Base-by-base conservation (phyloP, 2,797 vertebrate species). In the Galaxias olidus region DNA sequence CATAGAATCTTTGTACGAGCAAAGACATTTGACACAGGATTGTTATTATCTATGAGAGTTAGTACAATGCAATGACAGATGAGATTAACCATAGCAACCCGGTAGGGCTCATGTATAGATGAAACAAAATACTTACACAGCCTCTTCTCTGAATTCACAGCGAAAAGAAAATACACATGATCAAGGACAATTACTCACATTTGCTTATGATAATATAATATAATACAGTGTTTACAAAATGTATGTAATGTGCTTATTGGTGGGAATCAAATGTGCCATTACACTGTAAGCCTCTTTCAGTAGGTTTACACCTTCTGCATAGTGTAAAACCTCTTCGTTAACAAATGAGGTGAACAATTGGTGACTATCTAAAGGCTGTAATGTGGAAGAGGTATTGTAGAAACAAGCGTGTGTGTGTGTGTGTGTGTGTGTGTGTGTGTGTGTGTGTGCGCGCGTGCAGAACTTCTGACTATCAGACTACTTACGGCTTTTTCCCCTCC, bases 401-500 rank as follows among this genome's bases (percentile, higher is more conserved):
- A 30, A 30, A 30, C 9, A 42, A 4, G 40, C n/a, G 12, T 12
- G 14, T 43, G n/a, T 14, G 41, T 41, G 55, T 11, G 46, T 48
- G 11, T 12, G 40, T 57, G 13, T 10, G 14, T 9, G 43, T 11
- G 19, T 11, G 13, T 12, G 13, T 1, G 45, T 14, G 10, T 49
- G 19, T 8, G 10, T 12, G 49, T 43, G 41, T 18, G 40, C 9
- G 61, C 13, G 41, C 20, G 50, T 54, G 52, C 17, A 42, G 10
- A 51, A 44, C 10, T 40, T 11, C 11, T 47, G 49, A 4, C 19
- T 50, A 18, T 61, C 18, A 9, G 60, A 42, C 13, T 54, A 90
- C 92, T 91, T 83, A 98, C 97, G 94, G 91, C 86, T 98, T 98
- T 84, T 95, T 99, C 66, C 96, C 96, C 89, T 99, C 97, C 86